Percentiles rank a stretch among this genome's conserved stretches.
Evolutionary conservation across 1,140 invertebrate species (phyloP).

Genomic region (Nasonia longicornis): DNA sequence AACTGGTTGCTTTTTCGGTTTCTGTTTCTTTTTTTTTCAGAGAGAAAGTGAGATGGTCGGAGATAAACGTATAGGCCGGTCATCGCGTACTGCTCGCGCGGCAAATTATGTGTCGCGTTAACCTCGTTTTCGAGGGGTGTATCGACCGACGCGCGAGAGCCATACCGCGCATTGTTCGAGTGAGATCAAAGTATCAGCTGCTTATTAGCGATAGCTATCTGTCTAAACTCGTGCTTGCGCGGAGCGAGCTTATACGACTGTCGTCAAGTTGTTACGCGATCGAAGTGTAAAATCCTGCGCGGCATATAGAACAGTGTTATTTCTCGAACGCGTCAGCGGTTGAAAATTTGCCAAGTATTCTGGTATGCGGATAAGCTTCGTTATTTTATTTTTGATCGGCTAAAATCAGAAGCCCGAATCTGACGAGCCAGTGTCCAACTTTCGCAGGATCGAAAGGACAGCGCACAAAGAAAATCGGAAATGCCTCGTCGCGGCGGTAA

Average conservation of each 20-base stretch:
- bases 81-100: background rate
- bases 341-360: too few species aligned
- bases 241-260: constrained; percentile 1
- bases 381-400: too few species aligned
- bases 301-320: too few species aligned
- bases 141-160: background rate
- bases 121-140: constrained; percentile 1
- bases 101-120: background rate
- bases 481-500: background rate
- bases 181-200: constrained; percentile 4
- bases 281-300: background rate
- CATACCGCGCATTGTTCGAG: background rate
- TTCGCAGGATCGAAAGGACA: background rate
- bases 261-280: background rate
- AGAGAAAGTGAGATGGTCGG: background rate
- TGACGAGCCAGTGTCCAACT: too few species aligned
- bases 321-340: too few species aligned
- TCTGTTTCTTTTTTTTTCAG: background rate
- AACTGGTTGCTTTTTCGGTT: background rate
- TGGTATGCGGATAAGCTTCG: too few species aligned
- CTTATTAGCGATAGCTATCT: constrained; percentile 9
- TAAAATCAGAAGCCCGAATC: too few species aligned
- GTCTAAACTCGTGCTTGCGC: background rate
- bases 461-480: background rate
- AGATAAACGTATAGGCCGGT: background rate